These are phyloP conservation scores for Drosophila neutralis DNA, from an alignment of 2,888 invertebrate species.

Conservation along the genomic window DNA sequence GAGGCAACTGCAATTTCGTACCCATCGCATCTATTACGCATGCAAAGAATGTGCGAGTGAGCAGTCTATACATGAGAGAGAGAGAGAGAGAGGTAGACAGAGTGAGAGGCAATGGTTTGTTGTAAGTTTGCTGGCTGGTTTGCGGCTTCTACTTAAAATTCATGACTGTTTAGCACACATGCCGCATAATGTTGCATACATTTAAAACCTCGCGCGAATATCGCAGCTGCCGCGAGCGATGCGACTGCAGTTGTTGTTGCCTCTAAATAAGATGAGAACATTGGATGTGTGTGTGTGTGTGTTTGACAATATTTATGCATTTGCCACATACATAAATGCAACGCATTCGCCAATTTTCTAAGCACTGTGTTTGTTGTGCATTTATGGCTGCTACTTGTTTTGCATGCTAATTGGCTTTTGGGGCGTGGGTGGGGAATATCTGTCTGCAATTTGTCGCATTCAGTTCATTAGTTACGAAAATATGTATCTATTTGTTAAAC, in stretches of 20 bases:
- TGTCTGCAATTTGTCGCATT: constrained; percentile 57
- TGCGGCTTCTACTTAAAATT: constrained; percentile 73
- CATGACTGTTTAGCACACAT: constrained; percentile 79
- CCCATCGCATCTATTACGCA: constrained; percentile 66
- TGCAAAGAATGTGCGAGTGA: constrained; percentile 65
- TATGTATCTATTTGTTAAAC: constrained; percentile 42
- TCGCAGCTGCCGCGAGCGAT: constrained; percentile 51
- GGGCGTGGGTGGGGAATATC: constrained; percentile 2
- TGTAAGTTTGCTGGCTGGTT: constrained; percentile 27
- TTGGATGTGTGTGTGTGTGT: constrained; percentile 26
- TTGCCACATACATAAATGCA: constrained; percentile 59
- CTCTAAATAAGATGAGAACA: constrained; percentile 66
- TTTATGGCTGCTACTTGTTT: constrained; percentile 72
- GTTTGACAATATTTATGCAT: constrained; percentile 65
- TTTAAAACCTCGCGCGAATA: constrained; percentile 54
- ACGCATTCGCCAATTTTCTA: constrained; percentile 19
- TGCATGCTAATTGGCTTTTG: constrained; percentile 75
- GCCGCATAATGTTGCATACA: constrained; percentile 80
- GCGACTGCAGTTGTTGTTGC: constrained; percentile 37
- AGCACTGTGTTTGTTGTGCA: constrained; percentile 56
- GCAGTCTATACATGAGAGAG: constrained; percentile 1
- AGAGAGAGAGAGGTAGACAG: not conserved
- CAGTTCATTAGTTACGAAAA: constrained; percentile 59
- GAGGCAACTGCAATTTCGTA: constrained; percentile 37
- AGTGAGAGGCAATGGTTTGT: constrained; percentile 3